Base-by-base conservation (phyloP, 1,140 invertebrate species). In the Drosophila setifemur region DNA sequence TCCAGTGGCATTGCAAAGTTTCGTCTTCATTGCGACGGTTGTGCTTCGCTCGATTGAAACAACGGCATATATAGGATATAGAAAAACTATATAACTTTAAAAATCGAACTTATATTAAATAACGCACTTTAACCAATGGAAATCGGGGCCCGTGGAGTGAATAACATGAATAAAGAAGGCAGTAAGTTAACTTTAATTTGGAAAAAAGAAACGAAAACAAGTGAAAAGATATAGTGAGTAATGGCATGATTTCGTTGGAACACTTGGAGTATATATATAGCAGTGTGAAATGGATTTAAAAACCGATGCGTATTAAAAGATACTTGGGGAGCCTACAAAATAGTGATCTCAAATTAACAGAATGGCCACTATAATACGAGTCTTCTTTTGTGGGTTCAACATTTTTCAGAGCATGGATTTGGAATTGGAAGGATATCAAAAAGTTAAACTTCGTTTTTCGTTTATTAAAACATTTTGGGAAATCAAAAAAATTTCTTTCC, bases 141-240 rank as follows among this genome's bases (percentile, higher is more conserved):
- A 49, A 45, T 63, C 31, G 61, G 39, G 58, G 26, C 48, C 18
- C 21, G 52, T 19, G 42, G 37, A 55, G 52, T 67, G 19, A 72
- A 70, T 58, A 76, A 48, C 35, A n/a, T 54, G 4, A 50, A 54
- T 57, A 18, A 29, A 4, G 49, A 81, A 39, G 66, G 21, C 21
- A 60, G 81, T 85, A 85, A 85, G 81, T 85, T 55, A n/a, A n/a
- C n/a, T n/a, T n/a, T n/a, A n/a, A n/a, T n/a, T 11, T 12, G 1
- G n/a, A 37, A 9, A 23, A 35, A 18, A 16, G 18, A 4, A 2
- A 37, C 11, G 4, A 31, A 21, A 33, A 12, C 21, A 4, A 12
- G 9, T 47, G 2, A 11, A 31, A 19, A 18, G 14, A 14, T 37
- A 14, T 18, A 25, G 11, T 25, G 8, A 14, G 45, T 33, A 43